Percentiles rank a stretch among this genome's conserved stretches.
phyloP scores from a whole-genome alignment of 2,888 invertebrate species.

The Dermolepida albohirtum region DNA sequence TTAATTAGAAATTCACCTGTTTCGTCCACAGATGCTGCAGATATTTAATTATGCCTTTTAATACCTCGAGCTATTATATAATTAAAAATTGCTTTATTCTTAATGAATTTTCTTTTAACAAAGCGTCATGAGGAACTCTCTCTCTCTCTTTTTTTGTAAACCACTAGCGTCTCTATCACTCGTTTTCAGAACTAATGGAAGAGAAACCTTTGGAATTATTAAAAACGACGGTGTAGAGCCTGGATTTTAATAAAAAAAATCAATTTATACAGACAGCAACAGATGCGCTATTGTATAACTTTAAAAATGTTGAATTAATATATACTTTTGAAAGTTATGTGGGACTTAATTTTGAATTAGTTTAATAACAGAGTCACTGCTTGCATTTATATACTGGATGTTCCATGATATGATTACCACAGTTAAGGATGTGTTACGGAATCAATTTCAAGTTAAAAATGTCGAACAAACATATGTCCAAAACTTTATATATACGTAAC shows the following conservation, averaged over 20 bases:
- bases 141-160: slow-evolving; percentile 1
- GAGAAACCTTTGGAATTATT: slow-evolving; percentile 33
- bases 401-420: too few relatives aligned
- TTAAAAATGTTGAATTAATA: too few relatives aligned
- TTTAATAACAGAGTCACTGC: too few relatives aligned
- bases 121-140: slow-evolving; percentile 9
- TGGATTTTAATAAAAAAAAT: slow-evolving; percentile 34
- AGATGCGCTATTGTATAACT: too few relatives aligned
- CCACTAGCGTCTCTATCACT: neutral
- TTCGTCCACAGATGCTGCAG: neutral
- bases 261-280: slow-evolving; percentile 4
- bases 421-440: too few relatives aligned
- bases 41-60: slow-evolving; percentile 29
- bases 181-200: slow-evolving; percentile 22
- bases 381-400: too few relatives aligned
- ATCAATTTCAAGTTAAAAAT: too few relatives aligned
- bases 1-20: slow-evolving; percentile 20
- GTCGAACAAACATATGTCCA: too few relatives aligned
- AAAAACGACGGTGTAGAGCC: slow-evolving; percentile 26
- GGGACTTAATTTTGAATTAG: too few relatives aligned
- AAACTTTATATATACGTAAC: too few relatives aligned
- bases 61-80: slow-evolving; percentile 33
- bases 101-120: slow-evolving; percentile 32
- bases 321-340: too few relatives aligned
- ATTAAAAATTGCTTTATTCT: slow-evolving; percentile 35